Evolutionary conservation across 2,113 vertebrate species (phyloP).

Genomic region (Cromileptes altivelis): DNA sequence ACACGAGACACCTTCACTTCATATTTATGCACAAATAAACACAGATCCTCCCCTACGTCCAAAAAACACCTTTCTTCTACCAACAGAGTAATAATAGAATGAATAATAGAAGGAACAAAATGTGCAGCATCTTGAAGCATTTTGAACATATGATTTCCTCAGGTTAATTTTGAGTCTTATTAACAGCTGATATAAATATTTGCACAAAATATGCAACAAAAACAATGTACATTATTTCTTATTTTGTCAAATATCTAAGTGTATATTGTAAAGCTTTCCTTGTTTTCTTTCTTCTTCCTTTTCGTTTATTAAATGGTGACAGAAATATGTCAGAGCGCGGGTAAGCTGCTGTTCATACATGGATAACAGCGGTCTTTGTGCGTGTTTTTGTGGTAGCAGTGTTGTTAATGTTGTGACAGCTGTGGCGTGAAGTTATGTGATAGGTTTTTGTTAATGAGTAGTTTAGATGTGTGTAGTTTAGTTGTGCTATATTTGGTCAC

Average conservation of each 20-base stretch:
- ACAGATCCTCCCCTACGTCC: neutral
- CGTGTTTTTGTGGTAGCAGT: constrained; percentile 30
- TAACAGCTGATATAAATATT: neutral
- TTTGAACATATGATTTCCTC: neutral
- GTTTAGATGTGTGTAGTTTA: neutral
- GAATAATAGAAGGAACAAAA: too few species aligned
- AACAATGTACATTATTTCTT: neutral
- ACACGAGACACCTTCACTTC: neutral
- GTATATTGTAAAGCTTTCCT: neutral
- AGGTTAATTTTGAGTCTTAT: neutral
- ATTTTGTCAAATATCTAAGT: neutral
- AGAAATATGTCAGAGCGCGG: constrained; percentile 91
- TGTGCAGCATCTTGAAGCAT: neutral
- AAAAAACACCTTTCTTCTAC: neutral
- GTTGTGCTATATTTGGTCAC: neutral
- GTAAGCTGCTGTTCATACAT: constrained; percentile 79
- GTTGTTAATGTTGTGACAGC: constrained; percentile 38
- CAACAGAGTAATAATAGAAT: neutral
- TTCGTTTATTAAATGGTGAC: constrained; percentile 79
- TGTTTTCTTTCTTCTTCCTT: constrained; percentile 20
- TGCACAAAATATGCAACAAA: neutral
- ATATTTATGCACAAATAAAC: neutral
- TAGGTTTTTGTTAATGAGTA: neutral
- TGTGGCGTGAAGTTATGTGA: constrained; percentile 13
- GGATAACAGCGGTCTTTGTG: constrained; percentile 21